Percentiles rank a stretch among this genome's conserved stretches.
Evolutionary conservation across 2,888 invertebrate species (phyloP).

Genomic region (Leptopilina myrica): DNA sequence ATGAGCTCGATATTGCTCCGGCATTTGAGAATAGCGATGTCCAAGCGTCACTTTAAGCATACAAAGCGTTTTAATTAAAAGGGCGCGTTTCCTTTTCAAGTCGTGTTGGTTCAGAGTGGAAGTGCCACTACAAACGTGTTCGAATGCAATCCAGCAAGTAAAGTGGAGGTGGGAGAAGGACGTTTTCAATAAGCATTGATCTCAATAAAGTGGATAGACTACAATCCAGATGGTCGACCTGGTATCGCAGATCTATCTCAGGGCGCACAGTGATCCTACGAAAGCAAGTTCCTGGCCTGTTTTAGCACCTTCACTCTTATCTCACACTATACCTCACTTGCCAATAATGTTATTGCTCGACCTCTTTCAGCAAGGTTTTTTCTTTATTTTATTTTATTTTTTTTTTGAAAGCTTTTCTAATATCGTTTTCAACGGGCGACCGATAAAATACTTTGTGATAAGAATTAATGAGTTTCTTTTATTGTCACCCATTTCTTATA

Average conservation of each 20-base stretch:
- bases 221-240: constrained; percentile 52
- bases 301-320: constrained; percentile 34
- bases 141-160: constrained; percentile 44
- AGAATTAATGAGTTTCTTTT: constrained; percentile 17
- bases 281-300: constrained; percentile 40
- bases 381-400: no score
- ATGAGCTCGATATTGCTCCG: constrained; percentile 58
- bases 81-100: constrained; percentile 51
- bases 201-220: constrained; percentile 66
- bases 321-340: constrained; percentile 12
- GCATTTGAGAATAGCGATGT: constrained; percentile 42
- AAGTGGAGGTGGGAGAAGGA: constrained; percentile 44
- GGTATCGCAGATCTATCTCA: constrained; percentile 51
- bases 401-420: constrained; percentile 3
- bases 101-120: constrained; percentile 19
- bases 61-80: constrained; percentile 59
- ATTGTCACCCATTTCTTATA: background rate
- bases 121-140: constrained; percentile 44
- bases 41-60: constrained; percentile 45
- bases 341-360: constrained; percentile 30
- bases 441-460: constrained; percentile 14
- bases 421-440: background rate
- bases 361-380: background rate
- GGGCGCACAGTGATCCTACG: background rate
- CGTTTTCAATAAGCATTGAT: constrained; percentile 67